phyloP scores from a whole-genome alignment of 2,888 invertebrate species.

The Bugula neritina region DNA sequence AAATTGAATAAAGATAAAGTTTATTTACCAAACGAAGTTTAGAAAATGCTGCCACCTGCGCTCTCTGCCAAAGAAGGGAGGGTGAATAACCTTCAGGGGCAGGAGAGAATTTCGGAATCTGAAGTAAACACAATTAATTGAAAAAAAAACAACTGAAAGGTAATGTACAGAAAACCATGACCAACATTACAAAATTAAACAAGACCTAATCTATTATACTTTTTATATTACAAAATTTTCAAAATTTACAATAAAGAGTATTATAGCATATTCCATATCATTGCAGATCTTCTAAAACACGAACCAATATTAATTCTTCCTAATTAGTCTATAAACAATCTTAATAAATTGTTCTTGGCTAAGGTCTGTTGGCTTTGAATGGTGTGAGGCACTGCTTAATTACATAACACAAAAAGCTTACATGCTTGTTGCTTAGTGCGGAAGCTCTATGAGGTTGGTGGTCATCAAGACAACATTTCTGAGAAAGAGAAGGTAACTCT shows the following conservation, averaged over 20 bases:
- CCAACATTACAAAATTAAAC: too few species aligned
- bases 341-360: too few species aligned
- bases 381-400: too few species aligned
- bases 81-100: constrained; percentile 57
- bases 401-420: too few species aligned
- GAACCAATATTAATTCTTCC: too few species aligned
- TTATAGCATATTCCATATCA: background rate
- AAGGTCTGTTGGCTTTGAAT: too few species aligned
- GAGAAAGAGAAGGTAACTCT: constrained; percentile 40
- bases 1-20: too few species aligned
- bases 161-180: too few species aligned
- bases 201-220: background rate
- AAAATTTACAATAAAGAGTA: background rate
- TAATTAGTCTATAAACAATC: too few species aligned
- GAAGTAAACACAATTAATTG: constrained; percentile 30
- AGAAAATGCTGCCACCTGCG: constrained; percentile 66
- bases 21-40: constrained; percentile 59
- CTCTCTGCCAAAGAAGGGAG: constrained; percentile 63
- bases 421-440: background rate
- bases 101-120: constrained; percentile 55
- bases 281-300: background rate
- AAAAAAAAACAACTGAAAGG: background rate
- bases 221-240: background rate
- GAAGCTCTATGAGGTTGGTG: background rate
- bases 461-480: background rate